phyloP scores from a whole-genome alignment of 1,140 invertebrate species.

The Manduca sexta region DNA sequence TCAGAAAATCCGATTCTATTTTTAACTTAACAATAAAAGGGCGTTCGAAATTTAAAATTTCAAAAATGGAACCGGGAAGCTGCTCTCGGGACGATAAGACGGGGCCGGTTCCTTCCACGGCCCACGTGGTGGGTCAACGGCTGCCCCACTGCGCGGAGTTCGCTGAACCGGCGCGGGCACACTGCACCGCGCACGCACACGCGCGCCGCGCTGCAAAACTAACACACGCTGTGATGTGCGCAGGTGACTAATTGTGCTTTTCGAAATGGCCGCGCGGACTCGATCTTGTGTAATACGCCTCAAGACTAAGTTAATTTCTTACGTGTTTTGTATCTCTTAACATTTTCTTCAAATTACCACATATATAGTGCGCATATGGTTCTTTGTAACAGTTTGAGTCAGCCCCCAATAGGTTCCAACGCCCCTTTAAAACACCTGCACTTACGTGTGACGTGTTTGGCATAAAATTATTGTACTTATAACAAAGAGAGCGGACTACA shows the following conservation, averaged over 20 bases:
- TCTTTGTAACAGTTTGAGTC: no score
- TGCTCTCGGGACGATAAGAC: conserved; percentile 35
- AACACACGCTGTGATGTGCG: conserved; percentile 8
- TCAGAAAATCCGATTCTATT: not conserved
- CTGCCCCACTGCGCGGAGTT: conserved; percentile 61
- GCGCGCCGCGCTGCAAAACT: conserved; percentile 1
- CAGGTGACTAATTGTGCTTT: conserved; percentile 29
- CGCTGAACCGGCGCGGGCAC: conserved; percentile 37
- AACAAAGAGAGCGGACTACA: no score
- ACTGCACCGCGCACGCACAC: conserved; percentile 17
- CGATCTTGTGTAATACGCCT: no score
- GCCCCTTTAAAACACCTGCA: no score
- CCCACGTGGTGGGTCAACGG: conserved; percentile 67
- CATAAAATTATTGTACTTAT: no score
- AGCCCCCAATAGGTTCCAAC: no score
- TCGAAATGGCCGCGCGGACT: not conserved
- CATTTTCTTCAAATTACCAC: no score
- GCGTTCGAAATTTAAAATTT: conserved; percentile 8
- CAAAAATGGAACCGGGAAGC: conserved; percentile 48
- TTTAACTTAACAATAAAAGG: not conserved
- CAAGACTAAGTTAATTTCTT: no score
- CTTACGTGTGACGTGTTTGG: no score
- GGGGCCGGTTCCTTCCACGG: conserved; percentile 27
- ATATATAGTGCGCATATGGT: no score
- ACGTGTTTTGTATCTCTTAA: no score